phyloP scores from a whole-genome alignment of 2,888 invertebrate genomes.

The Drosophila longiperda region DNA sequence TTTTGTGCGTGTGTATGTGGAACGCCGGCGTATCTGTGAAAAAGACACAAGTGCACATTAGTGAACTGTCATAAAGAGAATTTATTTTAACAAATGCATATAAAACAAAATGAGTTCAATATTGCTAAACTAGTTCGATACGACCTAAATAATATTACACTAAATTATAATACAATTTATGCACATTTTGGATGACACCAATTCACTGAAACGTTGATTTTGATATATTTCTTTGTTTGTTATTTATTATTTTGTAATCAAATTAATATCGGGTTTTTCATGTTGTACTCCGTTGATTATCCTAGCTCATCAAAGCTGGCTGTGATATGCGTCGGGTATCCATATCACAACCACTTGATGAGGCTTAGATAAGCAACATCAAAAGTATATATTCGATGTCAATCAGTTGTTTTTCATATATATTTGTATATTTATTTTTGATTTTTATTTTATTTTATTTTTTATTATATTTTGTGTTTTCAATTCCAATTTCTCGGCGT shows the following conservation, averaged over 20 bases:
- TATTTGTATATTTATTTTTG: not conserved
- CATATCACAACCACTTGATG: constrained; percentile 96
- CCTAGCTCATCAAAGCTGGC: constrained; percentile 98
- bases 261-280: constrained; percentile 17
- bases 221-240: constrained; percentile 15
- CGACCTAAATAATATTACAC: not conserved
- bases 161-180: not conserved
- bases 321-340: constrained; percentile 93
- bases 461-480: not conserved
- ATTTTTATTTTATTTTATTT: not conserved
- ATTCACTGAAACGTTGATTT: constrained; percentile 25
- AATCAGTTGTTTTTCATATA: constrained; percentile 6
- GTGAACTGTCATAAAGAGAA: constrained; percentile 5
- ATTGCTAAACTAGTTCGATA: not conserved
- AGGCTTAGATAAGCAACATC: constrained; percentile 86
- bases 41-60: constrained; percentile 51
- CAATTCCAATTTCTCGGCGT: constrained; percentile 18
- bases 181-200: constrained; percentile 28
- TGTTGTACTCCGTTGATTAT: constrained; percentile 85
- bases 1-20: constrained; percentile 51
- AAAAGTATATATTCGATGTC: constrained; percentile 49
- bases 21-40: constrained; percentile 64
- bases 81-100: constrained; percentile 15
- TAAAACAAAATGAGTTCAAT: constrained; percentile 9
- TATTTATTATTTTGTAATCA: not conserved